phyloP scores from a whole-genome alignment of 2,113 vertebrate species.

The Hassar affinis region DNA sequence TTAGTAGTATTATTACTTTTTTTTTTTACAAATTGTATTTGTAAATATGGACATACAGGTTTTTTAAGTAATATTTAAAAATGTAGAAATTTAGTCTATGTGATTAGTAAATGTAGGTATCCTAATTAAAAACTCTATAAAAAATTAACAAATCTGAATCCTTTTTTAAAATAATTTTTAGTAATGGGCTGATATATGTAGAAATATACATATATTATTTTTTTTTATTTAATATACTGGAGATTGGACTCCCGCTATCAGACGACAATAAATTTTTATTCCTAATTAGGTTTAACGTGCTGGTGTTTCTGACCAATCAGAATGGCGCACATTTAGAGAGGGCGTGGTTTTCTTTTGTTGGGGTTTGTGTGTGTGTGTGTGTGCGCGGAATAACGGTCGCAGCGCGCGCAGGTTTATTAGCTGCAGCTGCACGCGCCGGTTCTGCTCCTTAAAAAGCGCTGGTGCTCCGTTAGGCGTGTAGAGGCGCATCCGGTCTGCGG shows the following conservation, averaged over 20 bases:
- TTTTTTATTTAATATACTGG: not conserved
- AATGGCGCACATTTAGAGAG: not conserved
- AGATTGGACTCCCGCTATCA: not conserved
- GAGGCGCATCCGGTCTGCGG: not conserved
- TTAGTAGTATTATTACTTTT: too few relatives aligned
- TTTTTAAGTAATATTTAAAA: too few relatives aligned
- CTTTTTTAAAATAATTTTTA: not conserved
- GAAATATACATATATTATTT: too few relatives aligned
- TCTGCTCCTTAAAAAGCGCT: not conserved
- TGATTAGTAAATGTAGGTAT: too few relatives aligned
- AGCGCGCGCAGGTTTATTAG: not conserved
- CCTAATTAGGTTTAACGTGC: not conserved
- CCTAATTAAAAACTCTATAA: too few relatives aligned
- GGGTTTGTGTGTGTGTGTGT: too few relatives aligned
- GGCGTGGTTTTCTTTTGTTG: not conserved
- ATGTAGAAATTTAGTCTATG: too few relatives aligned
- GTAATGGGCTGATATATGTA: not conserved
- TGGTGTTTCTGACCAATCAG: not conserved
- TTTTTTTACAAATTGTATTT: too few relatives aligned
- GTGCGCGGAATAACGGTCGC: not conserved
- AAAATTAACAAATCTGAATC: too few relatives aligned
- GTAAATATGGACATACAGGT: too few relatives aligned
- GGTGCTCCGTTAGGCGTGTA: not conserved
- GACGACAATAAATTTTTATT: too few relatives aligned
- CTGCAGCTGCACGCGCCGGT: conserved; percentile 3